Conservation (phyloP, 1,140 invertebrate genomes). For the Ostrea denselamellosa region DNA sequence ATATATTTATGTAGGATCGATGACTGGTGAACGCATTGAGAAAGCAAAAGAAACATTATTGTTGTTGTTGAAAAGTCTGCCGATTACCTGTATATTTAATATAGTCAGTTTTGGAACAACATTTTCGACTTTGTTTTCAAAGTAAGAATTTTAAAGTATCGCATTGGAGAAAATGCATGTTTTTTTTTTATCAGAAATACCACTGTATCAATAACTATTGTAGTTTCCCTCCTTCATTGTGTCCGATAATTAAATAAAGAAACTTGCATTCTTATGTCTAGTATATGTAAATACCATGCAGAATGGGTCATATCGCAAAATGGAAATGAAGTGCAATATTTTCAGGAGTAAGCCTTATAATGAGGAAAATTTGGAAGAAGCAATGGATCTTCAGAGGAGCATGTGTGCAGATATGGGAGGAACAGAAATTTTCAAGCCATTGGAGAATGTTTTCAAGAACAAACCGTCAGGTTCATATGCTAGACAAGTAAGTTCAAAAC, state of each 20-base stretch:
- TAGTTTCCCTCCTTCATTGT: too few species aligned
- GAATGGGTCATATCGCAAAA: too few species aligned
- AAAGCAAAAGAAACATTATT: slow-evolving; percentile 51
- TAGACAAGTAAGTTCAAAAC: slow-evolving; percentile 52
- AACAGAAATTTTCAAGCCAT: slow-evolving; percentile 76
- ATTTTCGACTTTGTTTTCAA: slow-evolving; percentile 31
- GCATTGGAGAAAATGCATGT: too few species aligned
- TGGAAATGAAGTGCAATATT: not conserved
- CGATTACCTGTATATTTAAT: slow-evolving; percentile 45
- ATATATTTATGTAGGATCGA: slow-evolving; percentile 12
- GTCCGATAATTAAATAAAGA: too few species aligned
- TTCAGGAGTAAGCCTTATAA: slow-evolving; percentile 61
- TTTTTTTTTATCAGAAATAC: not conserved
- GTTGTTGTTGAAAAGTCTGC: slow-evolving; percentile 47
- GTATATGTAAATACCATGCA: too few species aligned
- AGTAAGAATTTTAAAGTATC: slow-evolving; percentile 25
- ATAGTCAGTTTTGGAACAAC: slow-evolving; percentile 43
- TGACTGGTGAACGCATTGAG: slow-evolving; percentile 26
- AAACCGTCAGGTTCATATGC: slow-evolving; percentile 67
- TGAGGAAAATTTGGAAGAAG: slow-evolving; percentile 58
- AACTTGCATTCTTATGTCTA: too few species aligned
- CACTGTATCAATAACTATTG: too few species aligned
- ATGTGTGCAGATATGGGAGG: slow-evolving; percentile 76
- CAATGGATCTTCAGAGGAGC: slow-evolving; percentile 50
- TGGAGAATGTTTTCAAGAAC: slow-evolving; percentile 71